Evolutionary conservation across 2,797 vertebrate species (phyloP).

Genomic region (Crocodylus rhombifer): DNA sequence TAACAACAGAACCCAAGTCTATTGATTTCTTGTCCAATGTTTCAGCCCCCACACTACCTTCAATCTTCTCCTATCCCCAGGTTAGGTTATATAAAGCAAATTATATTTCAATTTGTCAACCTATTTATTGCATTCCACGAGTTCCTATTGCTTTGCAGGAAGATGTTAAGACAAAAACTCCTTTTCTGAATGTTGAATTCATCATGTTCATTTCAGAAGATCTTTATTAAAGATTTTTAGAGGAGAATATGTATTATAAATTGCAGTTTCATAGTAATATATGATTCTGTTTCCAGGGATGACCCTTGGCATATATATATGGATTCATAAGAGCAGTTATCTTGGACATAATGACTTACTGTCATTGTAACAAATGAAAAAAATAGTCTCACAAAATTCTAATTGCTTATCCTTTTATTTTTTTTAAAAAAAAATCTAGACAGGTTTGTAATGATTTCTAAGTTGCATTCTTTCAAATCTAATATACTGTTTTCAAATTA

Average conservation of each 20-base stretch:
- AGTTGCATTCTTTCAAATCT: constrained; percentile 36
- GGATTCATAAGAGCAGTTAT: constrained; percentile 58
- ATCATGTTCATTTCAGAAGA: constrained; percentile 77
- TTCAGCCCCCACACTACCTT: not conserved
- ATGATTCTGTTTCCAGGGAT: constrained; percentile 75
- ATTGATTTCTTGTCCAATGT: not conserved
- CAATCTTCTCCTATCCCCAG: constrained; percentile 34
- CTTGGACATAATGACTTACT: constrained; percentile 69
- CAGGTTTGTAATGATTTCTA: constrained; percentile 56
- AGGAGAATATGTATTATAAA: constrained; percentile 69
- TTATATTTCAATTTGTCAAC: constrained; percentile 40
- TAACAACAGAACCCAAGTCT: not conserved
- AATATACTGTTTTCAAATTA: constrained; percentile 30
- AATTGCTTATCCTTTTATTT: constrained; percentile 37
- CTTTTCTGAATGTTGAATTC: constrained; percentile 66
- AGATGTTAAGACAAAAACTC: constrained; percentile 61
- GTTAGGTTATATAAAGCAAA: constrained; percentile 4
- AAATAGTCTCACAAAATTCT: constrained; percentile 63
- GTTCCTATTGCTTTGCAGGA: constrained; percentile 50
- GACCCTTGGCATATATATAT: constrained; percentile 73
- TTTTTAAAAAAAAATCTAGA: constrained; percentile 2
- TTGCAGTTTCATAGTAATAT: constrained; percentile 75
- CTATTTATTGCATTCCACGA: constrained; percentile 19
- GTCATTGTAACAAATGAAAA: constrained; percentile 77
- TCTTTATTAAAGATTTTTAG: constrained; percentile 81